Base-by-base conservation (phyloP, 2,113 vertebrate genomes). In the Callospermophilus lateralis region DNA sequence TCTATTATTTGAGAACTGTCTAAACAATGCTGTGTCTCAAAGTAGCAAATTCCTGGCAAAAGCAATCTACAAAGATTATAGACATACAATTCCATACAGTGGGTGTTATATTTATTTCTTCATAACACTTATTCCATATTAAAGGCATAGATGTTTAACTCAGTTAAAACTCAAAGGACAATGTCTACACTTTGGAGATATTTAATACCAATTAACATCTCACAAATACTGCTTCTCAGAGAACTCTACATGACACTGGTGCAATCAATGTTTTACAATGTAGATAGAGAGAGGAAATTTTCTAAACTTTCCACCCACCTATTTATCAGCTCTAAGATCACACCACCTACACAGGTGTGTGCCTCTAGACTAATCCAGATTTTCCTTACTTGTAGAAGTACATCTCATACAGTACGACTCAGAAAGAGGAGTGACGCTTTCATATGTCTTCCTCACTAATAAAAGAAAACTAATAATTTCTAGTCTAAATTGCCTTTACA, bases 391-490 rank as follows among this genome's bases (percentile, higher is more conserved):
- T 74, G 4, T 70, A 89, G 28, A 3, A 68, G 8, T 1, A 48
- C 37, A 58, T 48, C 28, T 89, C 74, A 1, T 26, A 53, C 11
- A 88, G 10, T 4, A 80, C 8, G 84, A n/a, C 58, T 87, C 22
- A 58, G 19, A 68, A 84, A 84, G 26, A 72, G 2, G 76, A n/a
- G 1, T 34, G 37, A 67, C 68, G 12, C 39, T 79, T 84, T 95
- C 68, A 74, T 34, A 86, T 58, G 28, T 1, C 3, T 96, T 81
- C 88, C 4, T 78, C 42, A 74, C 68, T 84, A 58, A 79, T 24
- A 51, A 77, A 90, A 96, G 48, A 83, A 89, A 84, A 94, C 48
- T 5, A 45, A 76, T 67, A 77, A 53, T 61, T 91, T 94, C 37
- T 96, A 34, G 26, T 0, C 68, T 65, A 96, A 88, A 80, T 65